Evolutionary conservation across 2,113 vertebrate genomes (phyloP), one percentile per base, ranked within the genome.

Genomic region (Ciconia stormi): DNA sequence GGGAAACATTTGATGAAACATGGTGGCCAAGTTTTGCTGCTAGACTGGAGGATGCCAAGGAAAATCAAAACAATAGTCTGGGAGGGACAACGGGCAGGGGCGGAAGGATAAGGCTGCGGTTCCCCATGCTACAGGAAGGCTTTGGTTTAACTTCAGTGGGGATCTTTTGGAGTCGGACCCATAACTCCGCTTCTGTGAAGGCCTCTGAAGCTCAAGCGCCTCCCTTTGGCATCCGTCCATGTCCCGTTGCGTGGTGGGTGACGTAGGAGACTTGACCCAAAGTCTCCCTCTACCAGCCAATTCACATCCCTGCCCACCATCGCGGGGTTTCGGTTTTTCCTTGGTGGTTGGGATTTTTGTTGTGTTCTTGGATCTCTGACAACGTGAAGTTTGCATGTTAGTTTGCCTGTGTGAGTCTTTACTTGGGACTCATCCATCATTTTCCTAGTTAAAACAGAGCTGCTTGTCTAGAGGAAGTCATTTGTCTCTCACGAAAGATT

Each of bases 61-160:
- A 88, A 90, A 92, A 95, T 44, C 53, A 14, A 82, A 95, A 98
- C 97, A 98, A 97, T 97, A n/a, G 95, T 6, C 21, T 55, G 92
- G 82, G 94, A 96, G 91, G 92, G 78, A 81, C 78, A 27, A 12
- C 1, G 1, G 1, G 53, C 27, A 46, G 23, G 74, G 73, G 89
- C 30, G 94, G 98, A 98, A 98, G 96, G 98, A 94, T 63, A 96
- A 96, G 97, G 96, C 86, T 84, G 93, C 1, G 2, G 95, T 90
- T 96, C 85, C 12, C 10, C 20, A 53, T 27, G 74, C 80, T 59
- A 9, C 13, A 34, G 82, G 90, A 93, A 86, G 56, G 66, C 49
- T 50, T 30, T 46, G 44, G 29, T 44, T 94, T 53, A 69, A 80
- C 46, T 2, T 13, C 47, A 91, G n/a, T 7, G 0, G 47, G 40